These are phyloP conservation scores for Emydocephalus ijimae DNA, from an alignment of 2,113 vertebrate species.

Conservation along the genomic window DNA sequence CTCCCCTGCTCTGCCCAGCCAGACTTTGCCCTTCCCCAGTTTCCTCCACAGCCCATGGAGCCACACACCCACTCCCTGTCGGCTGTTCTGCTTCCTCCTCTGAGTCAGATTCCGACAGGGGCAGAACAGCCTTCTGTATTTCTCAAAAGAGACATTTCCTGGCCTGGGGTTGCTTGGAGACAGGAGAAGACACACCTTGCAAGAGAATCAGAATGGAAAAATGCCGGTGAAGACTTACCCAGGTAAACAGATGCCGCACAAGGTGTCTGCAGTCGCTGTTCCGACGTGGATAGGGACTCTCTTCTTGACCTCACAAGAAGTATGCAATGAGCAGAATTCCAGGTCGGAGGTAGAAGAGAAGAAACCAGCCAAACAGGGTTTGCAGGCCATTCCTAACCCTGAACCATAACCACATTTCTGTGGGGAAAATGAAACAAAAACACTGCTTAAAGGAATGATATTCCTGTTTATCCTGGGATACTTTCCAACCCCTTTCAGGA, in stretches of 20 bases:
- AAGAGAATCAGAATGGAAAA: too few species aligned
- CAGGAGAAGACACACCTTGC: neutral
- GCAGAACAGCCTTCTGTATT: neutral
- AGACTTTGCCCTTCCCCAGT: too few species aligned
- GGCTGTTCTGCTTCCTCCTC: too few species aligned
- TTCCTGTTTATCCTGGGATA: too few species aligned
- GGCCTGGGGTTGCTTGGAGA: neutral
- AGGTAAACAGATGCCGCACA: slow-evolving; percentile 80
- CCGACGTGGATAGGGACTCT: slow-evolving; percentile 65
- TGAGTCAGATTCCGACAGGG: too few species aligned
- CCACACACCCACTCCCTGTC: too few species aligned
- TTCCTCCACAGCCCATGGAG: too few species aligned
- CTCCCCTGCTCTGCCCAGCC: too few species aligned
- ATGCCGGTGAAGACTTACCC: slow-evolving; percentile 67
- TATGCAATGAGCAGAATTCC: slow-evolving; percentile 71
- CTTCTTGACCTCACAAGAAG: slow-evolving; percentile 67
- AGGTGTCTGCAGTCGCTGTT: slow-evolving; percentile 61
- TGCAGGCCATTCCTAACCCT: slow-evolving; percentile 62
- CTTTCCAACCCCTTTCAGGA: neutral
- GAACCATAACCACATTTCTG: slow-evolving; percentile 65
- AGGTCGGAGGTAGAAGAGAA: slow-evolving; percentile 74
- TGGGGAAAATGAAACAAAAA: neutral
- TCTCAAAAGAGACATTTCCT: neutral
- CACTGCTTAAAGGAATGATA: neutral
- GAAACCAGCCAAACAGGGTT: slow-evolving; percentile 72